Conservation (phyloP, 2,888 invertebrate species). For the Phrixothrix hirtus region DNA sequence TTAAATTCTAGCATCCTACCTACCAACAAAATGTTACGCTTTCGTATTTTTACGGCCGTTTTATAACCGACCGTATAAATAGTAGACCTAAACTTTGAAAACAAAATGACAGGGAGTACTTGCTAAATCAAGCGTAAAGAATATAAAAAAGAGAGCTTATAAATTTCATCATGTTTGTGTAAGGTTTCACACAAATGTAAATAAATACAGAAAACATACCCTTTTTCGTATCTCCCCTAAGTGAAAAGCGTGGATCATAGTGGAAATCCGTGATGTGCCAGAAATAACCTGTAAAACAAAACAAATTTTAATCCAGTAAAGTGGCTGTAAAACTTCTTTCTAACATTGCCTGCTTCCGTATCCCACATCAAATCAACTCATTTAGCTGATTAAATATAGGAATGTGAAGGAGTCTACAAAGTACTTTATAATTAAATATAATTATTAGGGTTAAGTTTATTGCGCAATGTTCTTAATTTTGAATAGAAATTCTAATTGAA, state of each 20-base stretch:
- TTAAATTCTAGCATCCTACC: neutral
- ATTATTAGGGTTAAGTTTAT: no score
- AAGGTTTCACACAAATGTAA: constrained; percentile 19
- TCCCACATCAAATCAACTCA: constrained; percentile 21
- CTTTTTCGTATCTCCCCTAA: constrained; percentile 73
- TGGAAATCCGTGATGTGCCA: constrained; percentile 96
- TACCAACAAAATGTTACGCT: neutral
- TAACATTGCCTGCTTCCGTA: constrained; percentile 19
- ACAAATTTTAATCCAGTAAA: constrained; percentile 28
- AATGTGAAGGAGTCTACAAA: no score
- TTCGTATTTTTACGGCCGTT: constrained; percentile 4
- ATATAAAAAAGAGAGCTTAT: constrained; percentile 16
- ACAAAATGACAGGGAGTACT: constrained; percentile 8
- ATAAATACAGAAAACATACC: constrained; percentile 63
- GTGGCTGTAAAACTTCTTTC: constrained; percentile 28
- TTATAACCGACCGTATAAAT: constrained; percentile 5
- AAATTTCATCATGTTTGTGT: constrained; percentile 19
- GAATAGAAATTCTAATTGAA: no score
- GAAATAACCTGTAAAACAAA: constrained; percentile 80
- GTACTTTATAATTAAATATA: no score
- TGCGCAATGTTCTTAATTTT: no score
- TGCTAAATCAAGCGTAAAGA: constrained; percentile 21
- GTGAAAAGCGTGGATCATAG: constrained; percentile 82
- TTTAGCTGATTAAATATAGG: constrained; percentile 19
- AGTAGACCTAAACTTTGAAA: neutral